Conservation (phyloP, 2,113 vertebrate species). For the Equus quagga region DNA sequence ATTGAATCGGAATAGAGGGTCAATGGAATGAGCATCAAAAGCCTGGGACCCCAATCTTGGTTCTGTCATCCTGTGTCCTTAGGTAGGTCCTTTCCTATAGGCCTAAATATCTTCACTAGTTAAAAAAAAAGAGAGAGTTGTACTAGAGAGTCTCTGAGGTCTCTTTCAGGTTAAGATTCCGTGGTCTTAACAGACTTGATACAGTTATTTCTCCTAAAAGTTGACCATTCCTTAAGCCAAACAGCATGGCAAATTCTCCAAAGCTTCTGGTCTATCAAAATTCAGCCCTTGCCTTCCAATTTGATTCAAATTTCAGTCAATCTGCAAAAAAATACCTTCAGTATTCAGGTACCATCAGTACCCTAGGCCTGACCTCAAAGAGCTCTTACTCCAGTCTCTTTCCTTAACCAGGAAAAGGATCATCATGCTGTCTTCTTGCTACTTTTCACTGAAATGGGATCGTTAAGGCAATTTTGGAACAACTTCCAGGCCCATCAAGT, state of each 20-base stretch:
- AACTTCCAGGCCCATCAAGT: background rate
- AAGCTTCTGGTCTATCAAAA: constrained; percentile 28
- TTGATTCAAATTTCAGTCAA: constrained; percentile 52
- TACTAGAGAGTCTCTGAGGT: background rate
- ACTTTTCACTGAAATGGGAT: constrained; percentile 35
- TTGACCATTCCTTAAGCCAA: constrained; percentile 15
- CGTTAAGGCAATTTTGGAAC: constrained; percentile 39
- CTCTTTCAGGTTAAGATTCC: constrained; percentile 21
- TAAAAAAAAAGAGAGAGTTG: background rate
- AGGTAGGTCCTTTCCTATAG: background rate
- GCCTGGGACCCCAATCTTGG: background rate
- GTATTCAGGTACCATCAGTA: constrained; percentile 49
- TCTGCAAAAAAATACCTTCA: constrained; percentile 54
- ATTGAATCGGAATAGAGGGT: background rate
- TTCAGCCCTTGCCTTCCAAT: constrained; percentile 20
- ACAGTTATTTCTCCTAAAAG: constrained; percentile 34
- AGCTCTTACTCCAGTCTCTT: background rate
- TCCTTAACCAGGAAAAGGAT: constrained; percentile 11
- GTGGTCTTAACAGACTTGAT: background rate
- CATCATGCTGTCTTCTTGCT: background rate
- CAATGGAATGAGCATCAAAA: background rate
- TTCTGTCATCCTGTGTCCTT: constrained; percentile 21
- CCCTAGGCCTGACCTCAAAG: background rate
- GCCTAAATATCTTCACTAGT: background rate
- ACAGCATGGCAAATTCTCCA: constrained; percentile 47